Percentiles rank a stretch among this genome's conserved stretches.
Conservation (phyloP, 2,797 vertebrate species). For the Scleropages formosus region DNA sequence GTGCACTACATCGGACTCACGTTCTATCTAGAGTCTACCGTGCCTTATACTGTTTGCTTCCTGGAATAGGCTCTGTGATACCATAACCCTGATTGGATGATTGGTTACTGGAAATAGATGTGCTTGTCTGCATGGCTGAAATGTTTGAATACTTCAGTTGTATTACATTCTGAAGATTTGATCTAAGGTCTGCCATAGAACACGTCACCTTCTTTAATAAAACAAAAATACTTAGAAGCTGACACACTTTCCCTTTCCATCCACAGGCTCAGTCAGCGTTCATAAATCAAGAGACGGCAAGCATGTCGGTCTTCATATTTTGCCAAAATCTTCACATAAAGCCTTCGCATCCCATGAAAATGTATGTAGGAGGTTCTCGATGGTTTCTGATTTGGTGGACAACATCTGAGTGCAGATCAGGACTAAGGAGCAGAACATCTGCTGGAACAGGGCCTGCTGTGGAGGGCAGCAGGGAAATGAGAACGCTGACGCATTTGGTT, state of each 20-base stretch:
- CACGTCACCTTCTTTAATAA: too few species aligned
- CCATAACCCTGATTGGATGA: background rate
- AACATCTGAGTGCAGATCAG: background rate
- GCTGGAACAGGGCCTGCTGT: background rate
- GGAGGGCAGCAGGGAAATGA: constrained; percentile 41
- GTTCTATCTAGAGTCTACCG: background rate
- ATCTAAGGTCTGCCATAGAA: background rate
- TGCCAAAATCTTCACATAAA: too few species aligned
- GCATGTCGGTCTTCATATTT: too few species aligned
- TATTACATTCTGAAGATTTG: background rate
- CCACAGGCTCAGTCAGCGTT: background rate
- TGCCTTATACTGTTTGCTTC: background rate
- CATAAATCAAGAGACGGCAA: background rate
- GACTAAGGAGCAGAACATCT: background rate
- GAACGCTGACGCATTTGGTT: constrained; percentile 55
- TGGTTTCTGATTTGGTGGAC: background rate
- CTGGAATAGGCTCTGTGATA: constrained; percentile 4
- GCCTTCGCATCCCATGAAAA: background rate
- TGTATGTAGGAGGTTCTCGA: background rate
- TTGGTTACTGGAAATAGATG: background rate
- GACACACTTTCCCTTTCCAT: background rate
- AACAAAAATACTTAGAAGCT: too few species aligned
- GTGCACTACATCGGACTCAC: background rate
- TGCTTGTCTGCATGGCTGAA: background rate
- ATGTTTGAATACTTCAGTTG: background rate